These are phyloP conservation scores for Muscina levida DNA, from an alignment of 2,888 invertebrate species.

Conservation along the genomic window DNA sequence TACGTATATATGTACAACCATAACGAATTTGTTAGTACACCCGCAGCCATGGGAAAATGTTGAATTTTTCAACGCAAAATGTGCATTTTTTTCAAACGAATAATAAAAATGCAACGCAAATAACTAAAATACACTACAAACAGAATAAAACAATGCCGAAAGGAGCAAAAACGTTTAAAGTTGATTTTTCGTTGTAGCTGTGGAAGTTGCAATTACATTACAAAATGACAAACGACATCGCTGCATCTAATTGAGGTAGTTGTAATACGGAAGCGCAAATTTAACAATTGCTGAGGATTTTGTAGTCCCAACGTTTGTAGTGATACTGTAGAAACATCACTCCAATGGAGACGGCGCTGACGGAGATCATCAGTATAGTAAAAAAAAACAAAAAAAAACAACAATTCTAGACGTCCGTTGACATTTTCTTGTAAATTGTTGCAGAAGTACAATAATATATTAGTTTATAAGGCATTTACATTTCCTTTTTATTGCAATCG, in stretches of 20 bases:
- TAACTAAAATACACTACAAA: neutral
- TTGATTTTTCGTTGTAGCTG: constrained; percentile 3
- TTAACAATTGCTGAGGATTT: constrained; percentile 59
- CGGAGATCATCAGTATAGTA: too few species aligned
- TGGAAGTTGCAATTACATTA: constrained; percentile 68
- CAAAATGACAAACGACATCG: constrained; percentile 67
- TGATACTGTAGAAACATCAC: too few species aligned
- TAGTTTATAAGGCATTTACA: too few species aligned
- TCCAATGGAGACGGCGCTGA: too few species aligned
- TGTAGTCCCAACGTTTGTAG: too few species aligned
- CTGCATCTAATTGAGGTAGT: constrained; percentile 66
- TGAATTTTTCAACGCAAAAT: neutral
- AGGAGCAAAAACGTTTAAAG: constrained; percentile 11
- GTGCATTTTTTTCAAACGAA: neutral
- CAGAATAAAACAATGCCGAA: constrained; percentile 17
- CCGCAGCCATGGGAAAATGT: too few species aligned
- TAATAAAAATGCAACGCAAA: neutral
- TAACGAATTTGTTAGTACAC: neutral
- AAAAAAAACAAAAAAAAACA: too few species aligned
- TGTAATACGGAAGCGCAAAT: constrained; percentile 33
- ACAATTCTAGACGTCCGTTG: too few species aligned
- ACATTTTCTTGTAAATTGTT: too few species aligned
- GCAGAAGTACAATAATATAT: too few species aligned
- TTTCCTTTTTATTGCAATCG: too few species aligned
- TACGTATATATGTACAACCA: neutral